phyloP scores from a whole-genome alignment of 2,888 invertebrate species.

The Neoscelio sp. region DNA sequence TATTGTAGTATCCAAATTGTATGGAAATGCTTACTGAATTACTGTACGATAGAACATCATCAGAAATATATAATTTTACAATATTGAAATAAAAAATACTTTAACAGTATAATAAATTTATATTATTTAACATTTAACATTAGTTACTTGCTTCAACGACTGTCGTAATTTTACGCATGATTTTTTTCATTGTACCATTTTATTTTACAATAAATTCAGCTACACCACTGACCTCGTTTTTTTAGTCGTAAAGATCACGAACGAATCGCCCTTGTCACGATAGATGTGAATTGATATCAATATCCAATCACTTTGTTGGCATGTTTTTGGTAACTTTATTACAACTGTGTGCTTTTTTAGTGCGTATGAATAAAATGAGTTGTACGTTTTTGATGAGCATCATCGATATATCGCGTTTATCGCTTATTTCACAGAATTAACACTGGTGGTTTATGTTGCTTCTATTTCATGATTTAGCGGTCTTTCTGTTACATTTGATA shows the following conservation, averaged over 20 bases:
- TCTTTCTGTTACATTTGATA: slow-evolving; percentile 22
- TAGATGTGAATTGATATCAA: slow-evolving; percentile 7
- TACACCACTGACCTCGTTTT: slow-evolving; percentile 19
- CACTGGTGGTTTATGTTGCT: slow-evolving; percentile 10
- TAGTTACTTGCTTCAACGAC: too few relatives aligned
- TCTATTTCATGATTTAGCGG: slow-evolving; percentile 20
- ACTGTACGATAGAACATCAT: too few relatives aligned
- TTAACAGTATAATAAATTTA: too few relatives aligned
- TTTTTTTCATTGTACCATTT: neutral
- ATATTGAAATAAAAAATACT: too few relatives aligned
- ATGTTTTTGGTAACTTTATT: slow-evolving; percentile 8
- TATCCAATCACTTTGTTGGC: slow-evolving; percentile 14
- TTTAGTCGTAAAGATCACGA: neutral
- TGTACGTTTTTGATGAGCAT: slow-evolving; percentile 49
- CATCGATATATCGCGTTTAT: neutral
- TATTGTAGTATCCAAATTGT: too few relatives aligned
- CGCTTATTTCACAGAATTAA: slow-evolving; percentile 30
- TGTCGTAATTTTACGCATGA: neutral
- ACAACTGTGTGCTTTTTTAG: slow-evolving; percentile 7
- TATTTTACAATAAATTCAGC: slow-evolving; percentile 7
- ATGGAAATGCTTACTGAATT: too few relatives aligned
- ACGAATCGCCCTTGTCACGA: too few relatives aligned
- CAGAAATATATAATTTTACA: too few relatives aligned
- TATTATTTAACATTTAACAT: too few relatives aligned
- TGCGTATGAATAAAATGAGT: slow-evolving; percentile 25